Conservation (phyloP, 2,797 vertebrate species). For the Squalus acanthias region DNA sequence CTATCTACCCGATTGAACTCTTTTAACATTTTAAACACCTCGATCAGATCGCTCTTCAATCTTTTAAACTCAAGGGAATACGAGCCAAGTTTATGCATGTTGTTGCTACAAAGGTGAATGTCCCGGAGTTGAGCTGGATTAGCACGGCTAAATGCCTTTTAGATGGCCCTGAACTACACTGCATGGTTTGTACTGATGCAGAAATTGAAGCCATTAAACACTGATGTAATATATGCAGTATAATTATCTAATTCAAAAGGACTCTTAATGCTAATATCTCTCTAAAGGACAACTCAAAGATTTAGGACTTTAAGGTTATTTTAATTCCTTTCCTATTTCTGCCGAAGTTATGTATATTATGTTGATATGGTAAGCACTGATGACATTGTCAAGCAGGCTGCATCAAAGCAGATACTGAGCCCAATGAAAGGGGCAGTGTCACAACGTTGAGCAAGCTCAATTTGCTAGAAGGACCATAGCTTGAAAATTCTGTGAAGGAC, state of each 20-base stretch:
- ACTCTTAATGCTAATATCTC: background rate
- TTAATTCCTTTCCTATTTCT: background rate
- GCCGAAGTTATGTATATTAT: background rate
- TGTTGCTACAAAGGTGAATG: background rate
- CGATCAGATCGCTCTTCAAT: background rate
- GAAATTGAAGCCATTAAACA: background rate
- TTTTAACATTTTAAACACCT: background rate
- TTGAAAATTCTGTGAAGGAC: background rate
- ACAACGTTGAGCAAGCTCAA: background rate
- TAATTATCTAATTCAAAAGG: background rate
- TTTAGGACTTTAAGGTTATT: conserved; percentile 14
- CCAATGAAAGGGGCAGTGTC: background rate
- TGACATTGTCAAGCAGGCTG: background rate
- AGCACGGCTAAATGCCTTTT: background rate
- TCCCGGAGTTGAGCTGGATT: background rate
- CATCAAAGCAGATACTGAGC: no score
- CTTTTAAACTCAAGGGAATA: background rate
- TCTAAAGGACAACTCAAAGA: background rate
- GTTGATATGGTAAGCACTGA: background rate
- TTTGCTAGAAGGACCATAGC: background rate
- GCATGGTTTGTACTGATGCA: background rate
- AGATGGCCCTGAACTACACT: background rate
- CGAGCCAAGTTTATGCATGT: background rate
- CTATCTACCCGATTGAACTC: background rate
- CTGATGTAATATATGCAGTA: background rate